A percentile compares a stretch with the other conserved stretches of the same genome.
phyloP scores from a whole-genome alignment of 2,888 invertebrate genomes.

The Bimastos eiseni region DNA sequence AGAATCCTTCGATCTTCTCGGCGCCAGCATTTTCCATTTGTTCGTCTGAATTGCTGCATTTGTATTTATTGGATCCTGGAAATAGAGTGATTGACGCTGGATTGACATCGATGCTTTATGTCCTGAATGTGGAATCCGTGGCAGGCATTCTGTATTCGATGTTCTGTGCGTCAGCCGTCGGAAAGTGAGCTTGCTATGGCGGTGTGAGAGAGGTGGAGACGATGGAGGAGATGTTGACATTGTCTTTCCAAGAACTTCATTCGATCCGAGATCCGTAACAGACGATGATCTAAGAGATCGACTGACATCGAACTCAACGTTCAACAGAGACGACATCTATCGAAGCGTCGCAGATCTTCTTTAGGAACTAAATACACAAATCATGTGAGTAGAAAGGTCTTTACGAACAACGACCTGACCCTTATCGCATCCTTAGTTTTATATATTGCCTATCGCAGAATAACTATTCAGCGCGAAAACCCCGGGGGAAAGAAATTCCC shows the following conservation, averaged over 20 bases:
- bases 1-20: not conserved
- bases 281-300: not conserved
- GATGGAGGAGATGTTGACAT: not conserved
- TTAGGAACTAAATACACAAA: not conserved
- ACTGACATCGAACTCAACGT: not conserved
- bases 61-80: not conserved
- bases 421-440: too few species aligned
- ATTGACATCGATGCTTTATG: not conserved
- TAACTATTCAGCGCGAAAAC: too few species aligned
- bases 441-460: too few species aligned
- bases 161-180: not conserved
- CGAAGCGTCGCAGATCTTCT: not conserved
- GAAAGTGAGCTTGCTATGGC: not conserved
- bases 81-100: not conserved
- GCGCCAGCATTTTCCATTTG: not conserved
- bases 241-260: not conserved
- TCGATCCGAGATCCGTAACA: not conserved
- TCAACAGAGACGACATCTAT: not conserved
- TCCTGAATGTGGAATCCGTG: not conserved
- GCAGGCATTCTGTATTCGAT: not conserved
- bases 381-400: too few species aligned
- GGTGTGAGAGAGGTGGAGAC: not conserved
- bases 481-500: too few species aligned
- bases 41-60: not conserved
- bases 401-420: too few species aligned